Base-by-base conservation (phyloP, 2,113 vertebrate species). In the Colaptes auratus region DNA sequence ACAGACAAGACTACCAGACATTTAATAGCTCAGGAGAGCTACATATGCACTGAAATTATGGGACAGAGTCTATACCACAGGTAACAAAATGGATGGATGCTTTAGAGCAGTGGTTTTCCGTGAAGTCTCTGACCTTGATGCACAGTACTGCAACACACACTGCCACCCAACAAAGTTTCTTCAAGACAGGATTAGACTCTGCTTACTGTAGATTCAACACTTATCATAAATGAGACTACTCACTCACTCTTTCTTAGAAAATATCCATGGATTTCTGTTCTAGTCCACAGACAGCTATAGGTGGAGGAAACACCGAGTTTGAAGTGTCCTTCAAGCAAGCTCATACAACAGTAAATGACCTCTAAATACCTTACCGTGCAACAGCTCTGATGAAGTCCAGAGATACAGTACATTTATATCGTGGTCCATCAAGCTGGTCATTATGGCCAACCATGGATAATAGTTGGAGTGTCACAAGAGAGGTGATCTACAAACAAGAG, bases 341-440 rank as follows among this genome's bases (percentile, higher is more conserved):
- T 71, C n/a, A 86, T 28, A 52, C n/a, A 84, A 76, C 46, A 71
- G 67, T 35, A 95, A 90, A 15, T 0, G 4, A 71, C 42, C n/a
- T 66, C 67, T 36, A 84, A 86, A 19, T 8, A 30, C 30, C 95
- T 97, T 93, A 99, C 99, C 98, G 98, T 96, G 99, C 98, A 95
- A 99, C 65, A 80, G 98, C 98, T 75, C 98, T 98, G 96, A 99
- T 99, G 97, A 99, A 99, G 89, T 99, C 99, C 93, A 99, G 96
- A 39, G 99, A 99, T 7, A 99, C 99, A 2, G 98, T 98, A 92
- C 99, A 99, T 96, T 99, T 99, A 96, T 99, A 99, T 64, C 99
- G 99, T 11, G 99, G 99, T 73, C 98, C 97, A 66, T 99, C 98
- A 82, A 99, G 98, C 96, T 99, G 99, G 97, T 99, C 99, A 1